Percentiles rank a stretch among this genome's conserved stretches.
Evolutionary conservation across 2,797 vertebrate species (phyloP).

Genomic region (Crenichthys baileyi): DNA sequence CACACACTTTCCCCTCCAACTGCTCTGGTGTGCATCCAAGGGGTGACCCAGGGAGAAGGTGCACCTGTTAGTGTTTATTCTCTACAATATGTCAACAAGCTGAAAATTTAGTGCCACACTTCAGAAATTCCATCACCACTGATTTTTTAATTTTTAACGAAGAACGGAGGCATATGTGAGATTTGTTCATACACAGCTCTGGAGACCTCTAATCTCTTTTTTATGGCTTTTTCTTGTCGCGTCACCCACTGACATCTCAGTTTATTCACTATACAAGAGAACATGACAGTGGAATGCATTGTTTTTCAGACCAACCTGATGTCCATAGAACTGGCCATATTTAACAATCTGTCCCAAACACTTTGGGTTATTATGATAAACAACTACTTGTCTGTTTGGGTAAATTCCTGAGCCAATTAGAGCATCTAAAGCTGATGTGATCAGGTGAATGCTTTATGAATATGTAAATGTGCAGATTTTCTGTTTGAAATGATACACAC

Average conservation of each 20-base stretch:
- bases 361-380: slow-evolving; percentile 7
- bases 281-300: slow-evolving; percentile 1
- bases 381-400: not conserved
- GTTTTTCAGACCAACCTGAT: not conserved
- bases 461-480: not conserved
- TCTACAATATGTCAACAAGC: slow-evolving; percentile 66
- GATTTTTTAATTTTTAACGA: slow-evolving; percentile 51
- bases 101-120: slow-evolving; percentile 39
- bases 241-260: slow-evolving; percentile 25
- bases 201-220: slow-evolving; percentile 31
- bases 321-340: slow-evolving; percentile 8
- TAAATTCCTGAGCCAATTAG: not conserved
- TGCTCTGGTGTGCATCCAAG: slow-evolving; percentile 62
- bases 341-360: slow-evolving; percentile 11
- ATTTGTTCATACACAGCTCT: slow-evolving; percentile 28
- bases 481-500: not conserved
- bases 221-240: slow-evolving; percentile 36
- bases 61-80: slow-evolving; percentile 76
- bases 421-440: not conserved
- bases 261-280: slow-evolving; percentile 13
- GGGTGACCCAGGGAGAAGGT: slow-evolving; percentile 69
- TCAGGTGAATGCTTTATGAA: not conserved
- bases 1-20: slow-evolving; percentile 31
- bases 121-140: slow-evolving; percentile 37
- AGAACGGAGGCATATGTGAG: slow-evolving; percentile 25